A percentile compares a stretch with the other conserved stretches of the same genome.
Evolutionary conservation across 2,888 invertebrate genomes (phyloP).

Genomic region (Perdita meconis): DNA sequence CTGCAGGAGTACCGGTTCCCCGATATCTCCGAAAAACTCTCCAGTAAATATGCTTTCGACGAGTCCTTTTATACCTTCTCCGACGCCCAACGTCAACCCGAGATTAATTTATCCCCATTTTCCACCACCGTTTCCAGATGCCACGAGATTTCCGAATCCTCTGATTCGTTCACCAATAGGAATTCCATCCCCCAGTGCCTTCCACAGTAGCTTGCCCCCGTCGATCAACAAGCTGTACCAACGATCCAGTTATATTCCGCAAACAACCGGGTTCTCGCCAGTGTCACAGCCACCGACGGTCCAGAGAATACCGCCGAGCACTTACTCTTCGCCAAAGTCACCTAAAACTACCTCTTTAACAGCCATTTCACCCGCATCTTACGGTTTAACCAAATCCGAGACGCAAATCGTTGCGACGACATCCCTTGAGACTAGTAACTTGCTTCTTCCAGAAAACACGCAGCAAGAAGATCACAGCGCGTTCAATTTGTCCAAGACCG

Average conservation of each 20-base stretch:
- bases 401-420: slow-evolving; percentile 53
- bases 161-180: slow-evolving; percentile 80
- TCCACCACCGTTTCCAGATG: slow-evolving; percentile 76
- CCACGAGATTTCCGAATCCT: slow-evolving; percentile 79
- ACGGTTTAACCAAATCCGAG: slow-evolving; percentile 68
- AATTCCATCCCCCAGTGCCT: slow-evolving; percentile 81
- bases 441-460: slow-evolving; percentile 56
- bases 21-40: slow-evolving; percentile 81
- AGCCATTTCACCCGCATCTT: slow-evolving; percentile 66
- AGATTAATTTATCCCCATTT: slow-evolving; percentile 80
- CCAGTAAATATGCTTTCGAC: slow-evolving; percentile 83
- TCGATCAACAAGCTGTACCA: slow-evolving; percentile 82
- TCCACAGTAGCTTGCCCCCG: slow-evolving; percentile 82
- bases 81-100: slow-evolving; percentile 82
- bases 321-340: slow-evolving; percentile 75
- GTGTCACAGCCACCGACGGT: slow-evolving; percentile 78
- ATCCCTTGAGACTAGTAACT: slow-evolving; percentile 64
- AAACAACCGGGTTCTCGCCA: slow-evolving; percentile 71
- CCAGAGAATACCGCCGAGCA: slow-evolving; percentile 81
- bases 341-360: slow-evolving; percentile 71
- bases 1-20: slow-evolving; percentile 75
- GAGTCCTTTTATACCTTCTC: slow-evolving; percentile 82
- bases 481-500: slow-evolving; percentile 76
- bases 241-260: slow-evolving; percentile 79
- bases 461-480: slow-evolving; percentile 69